These are phyloP conservation scores for Hyaena hyaena DNA, from an alignment of 2,113 vertebrate species.

Conservation along the genomic window DNA sequence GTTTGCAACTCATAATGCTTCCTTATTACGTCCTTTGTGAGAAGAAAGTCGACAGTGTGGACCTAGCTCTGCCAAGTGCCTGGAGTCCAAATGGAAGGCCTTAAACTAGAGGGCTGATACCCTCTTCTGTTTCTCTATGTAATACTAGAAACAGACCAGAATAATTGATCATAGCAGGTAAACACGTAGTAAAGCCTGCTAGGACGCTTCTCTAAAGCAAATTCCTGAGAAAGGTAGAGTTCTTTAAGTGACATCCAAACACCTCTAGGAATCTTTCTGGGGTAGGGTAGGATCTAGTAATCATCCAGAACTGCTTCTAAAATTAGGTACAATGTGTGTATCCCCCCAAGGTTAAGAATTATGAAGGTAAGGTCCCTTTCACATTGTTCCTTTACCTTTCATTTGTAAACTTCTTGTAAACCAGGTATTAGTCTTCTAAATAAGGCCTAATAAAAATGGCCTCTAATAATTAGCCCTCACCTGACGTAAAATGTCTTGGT, in stretches of 20 bases:
- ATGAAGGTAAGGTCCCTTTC: not conserved
- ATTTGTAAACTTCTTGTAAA: not conserved
- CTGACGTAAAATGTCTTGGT: not conserved
- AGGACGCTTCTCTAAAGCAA: slow-evolving; percentile 5
- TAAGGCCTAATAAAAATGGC: not conserved
- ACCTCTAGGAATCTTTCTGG: not conserved
- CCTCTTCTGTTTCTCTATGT: not conserved
- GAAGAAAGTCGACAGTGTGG: not conserved
- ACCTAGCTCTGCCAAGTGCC: not conserved
- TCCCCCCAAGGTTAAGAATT: not conserved
- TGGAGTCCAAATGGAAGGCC: not conserved
- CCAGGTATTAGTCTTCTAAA: slow-evolving; percentile 16
- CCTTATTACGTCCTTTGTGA: not conserved
- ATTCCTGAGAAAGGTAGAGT: not conserved
- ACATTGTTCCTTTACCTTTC: not conserved
- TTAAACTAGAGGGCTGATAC: not conserved
- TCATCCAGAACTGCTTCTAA: not conserved
- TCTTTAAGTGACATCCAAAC: not conserved
- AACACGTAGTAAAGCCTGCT: not conserved
- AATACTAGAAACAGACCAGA: slow-evolving; percentile 4
- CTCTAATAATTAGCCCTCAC: not conserved
- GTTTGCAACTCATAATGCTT: not conserved
- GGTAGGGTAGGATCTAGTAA: not conserved
- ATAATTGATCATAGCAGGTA: not conserved
- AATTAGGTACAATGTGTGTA: not conserved